phyloP scores from a whole-genome alignment of 2,888 invertebrate species.

The Kryphioiulus occultus region DNA sequence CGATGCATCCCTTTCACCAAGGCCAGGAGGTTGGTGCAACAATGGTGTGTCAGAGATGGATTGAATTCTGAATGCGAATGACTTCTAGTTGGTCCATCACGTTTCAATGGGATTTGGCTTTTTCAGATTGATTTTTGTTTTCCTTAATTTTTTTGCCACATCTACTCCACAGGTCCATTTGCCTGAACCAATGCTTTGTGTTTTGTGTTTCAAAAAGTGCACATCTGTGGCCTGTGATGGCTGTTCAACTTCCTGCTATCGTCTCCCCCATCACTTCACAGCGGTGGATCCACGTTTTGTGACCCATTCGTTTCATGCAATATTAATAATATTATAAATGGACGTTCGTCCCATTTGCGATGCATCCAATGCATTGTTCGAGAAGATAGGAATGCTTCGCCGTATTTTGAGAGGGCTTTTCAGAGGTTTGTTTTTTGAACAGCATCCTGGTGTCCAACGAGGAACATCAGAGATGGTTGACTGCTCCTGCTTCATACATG shows the following conservation, averaged over 20 bases:
- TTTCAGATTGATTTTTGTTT: not conserved
- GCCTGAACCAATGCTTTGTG: not conserved
- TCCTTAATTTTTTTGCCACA: not conserved
- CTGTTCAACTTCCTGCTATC: not conserved
- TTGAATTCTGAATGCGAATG: not conserved
- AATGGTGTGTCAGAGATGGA: slow-evolving; percentile 27
- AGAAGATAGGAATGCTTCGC: not conserved
- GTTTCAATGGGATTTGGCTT: slow-evolving; percentile 13
- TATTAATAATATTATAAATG: slow-evolving; percentile 22
- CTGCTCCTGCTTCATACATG: not conserved
- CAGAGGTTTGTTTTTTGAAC: not conserved
- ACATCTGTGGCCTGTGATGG: not conserved
- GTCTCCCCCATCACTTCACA: not conserved
- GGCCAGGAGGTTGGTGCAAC: slow-evolving; percentile 5
- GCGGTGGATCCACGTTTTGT: not conserved
- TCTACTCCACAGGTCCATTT: not conserved
- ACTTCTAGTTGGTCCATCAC: not conserved
- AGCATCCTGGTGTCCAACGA: slow-evolving; percentile 1
- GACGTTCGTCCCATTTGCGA: not conserved
- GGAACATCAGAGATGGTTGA: slow-evolving; percentile 18
- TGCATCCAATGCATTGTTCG: not conserved
- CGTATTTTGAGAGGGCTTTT: not conserved
- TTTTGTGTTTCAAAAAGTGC: not conserved
- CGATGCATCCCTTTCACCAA: slow-evolving; percentile 21
- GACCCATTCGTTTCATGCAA: not conserved